phyloP scores from a whole-genome alignment of 2,888 invertebrate genomes.

The Pterobdella sp. region DNA sequence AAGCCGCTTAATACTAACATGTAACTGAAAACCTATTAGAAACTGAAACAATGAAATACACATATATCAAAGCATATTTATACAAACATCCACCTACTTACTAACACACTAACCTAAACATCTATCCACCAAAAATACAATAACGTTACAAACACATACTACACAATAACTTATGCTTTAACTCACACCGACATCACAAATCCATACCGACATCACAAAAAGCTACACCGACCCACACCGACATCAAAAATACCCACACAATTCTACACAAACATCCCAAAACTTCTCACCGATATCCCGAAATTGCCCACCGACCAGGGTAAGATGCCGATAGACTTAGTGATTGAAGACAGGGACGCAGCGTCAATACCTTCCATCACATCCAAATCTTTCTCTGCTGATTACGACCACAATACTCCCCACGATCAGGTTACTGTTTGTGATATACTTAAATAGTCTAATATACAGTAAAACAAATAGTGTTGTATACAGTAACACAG shows the following conservation, averaged over 20 bases:
- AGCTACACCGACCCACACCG: neutral
- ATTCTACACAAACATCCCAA: neutral
- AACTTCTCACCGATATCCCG: neutral
- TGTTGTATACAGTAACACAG: neutral
- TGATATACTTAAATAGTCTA: neutral
- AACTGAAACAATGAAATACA: too few relatives aligned
- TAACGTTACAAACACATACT: neutral
- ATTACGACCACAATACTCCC: slow-evolving; percentile 25
- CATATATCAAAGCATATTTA: too few relatives aligned
- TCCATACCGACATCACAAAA: neutral
- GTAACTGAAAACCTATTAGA: too few relatives aligned
- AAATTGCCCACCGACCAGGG: slow-evolving; percentile 54
- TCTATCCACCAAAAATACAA: neutral
- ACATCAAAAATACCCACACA: neutral
- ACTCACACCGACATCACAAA: neutral
- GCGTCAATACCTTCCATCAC: slow-evolving; percentile 12
- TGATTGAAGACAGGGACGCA: slow-evolving; percentile 83
- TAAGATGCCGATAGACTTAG: slow-evolving; percentile 99
- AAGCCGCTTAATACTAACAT: too few relatives aligned
- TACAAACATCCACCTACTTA: neutral
- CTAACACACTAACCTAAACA: neutral
- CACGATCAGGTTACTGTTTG: slow-evolving; percentile 29
- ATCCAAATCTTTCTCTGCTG: slow-evolving; percentile 17
- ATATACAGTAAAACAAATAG: neutral
- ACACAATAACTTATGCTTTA: neutral